Evolutionary conservation across 2,113 vertebrate genomes (phyloP).

Genomic region (Lasiurus borealis): DNA sequence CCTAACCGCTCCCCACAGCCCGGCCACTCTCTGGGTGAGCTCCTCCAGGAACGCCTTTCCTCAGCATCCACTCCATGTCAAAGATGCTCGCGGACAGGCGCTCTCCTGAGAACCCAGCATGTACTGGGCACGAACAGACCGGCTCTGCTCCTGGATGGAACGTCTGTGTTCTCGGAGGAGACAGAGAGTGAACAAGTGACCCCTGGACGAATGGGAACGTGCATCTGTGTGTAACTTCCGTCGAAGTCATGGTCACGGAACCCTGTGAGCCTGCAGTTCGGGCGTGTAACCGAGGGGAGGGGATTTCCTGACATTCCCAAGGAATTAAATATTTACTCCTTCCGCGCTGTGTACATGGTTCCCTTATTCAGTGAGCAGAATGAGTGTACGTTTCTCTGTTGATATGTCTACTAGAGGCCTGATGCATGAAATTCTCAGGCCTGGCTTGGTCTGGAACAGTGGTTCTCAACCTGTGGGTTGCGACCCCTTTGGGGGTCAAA

Average conservation of each 20-base stretch:
- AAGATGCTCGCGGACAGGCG: background rate
- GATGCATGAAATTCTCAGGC: too few relatives aligned
- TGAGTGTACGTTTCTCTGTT: constrained; percentile 18
- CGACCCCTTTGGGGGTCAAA: too few relatives aligned
- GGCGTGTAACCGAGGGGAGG: background rate
- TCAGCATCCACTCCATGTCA: background rate
- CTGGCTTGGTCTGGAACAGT: too few relatives aligned
- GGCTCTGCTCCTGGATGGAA: background rate
- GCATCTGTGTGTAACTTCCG: background rate
- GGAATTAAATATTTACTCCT: background rate
- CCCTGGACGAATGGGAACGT: background rate
- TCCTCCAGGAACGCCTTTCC: background rate
- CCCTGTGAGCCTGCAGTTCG: too few relatives aligned
- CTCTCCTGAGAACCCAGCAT: background rate
- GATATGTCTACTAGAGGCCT: background rate
- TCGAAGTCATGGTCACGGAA: background rate
- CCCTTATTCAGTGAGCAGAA: background rate
- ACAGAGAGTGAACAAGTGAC: background rate
- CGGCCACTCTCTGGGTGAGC: background rate
- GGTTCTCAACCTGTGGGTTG: too few relatives aligned
- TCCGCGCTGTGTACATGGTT: background rate
- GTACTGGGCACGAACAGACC: background rate
- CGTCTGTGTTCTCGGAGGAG: background rate
- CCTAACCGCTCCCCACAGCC: background rate
- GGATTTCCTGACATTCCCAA: background rate